Conservation (phyloP, 2,797 vertebrate species). For the Melanotaenia trifasciata region DNA sequence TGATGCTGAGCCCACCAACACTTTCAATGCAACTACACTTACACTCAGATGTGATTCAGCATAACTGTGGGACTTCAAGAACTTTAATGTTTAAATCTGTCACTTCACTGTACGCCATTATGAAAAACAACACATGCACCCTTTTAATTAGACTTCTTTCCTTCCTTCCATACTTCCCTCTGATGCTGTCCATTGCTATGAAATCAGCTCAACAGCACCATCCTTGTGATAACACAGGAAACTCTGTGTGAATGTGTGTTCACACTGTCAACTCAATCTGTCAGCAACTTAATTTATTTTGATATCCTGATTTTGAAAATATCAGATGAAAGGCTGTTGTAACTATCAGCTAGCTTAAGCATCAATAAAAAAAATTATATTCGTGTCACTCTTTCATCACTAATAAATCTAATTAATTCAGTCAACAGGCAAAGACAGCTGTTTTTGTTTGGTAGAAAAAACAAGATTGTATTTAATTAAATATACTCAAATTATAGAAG, state of each 20-base stretch:
- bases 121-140: not conserved
- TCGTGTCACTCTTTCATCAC: constrained; percentile 26
- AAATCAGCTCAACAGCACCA: constrained; percentile 26
- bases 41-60: constrained; percentile 23
- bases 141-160: not conserved
- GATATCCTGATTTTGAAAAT: constrained; percentile 46
- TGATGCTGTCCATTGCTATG: not conserved
- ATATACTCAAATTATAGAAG: too few species aligned
- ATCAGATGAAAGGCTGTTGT: constrained; percentile 48
- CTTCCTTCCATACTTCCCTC: not conserved
- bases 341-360: constrained; percentile 8
- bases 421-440: too few species aligned
- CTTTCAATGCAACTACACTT: constrained; percentile 1
- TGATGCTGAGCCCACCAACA: constrained; percentile 13
- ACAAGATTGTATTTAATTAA: too few species aligned
- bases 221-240: constrained; percentile 33
- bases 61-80: constrained; percentile 34
- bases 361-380: constrained; percentile 49
- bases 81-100: not conserved
- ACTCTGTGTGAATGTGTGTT: constrained; percentile 11
- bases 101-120: not conserved
- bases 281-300: constrained; percentile 41
- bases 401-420: constrained; percentile 36
- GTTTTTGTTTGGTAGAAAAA: too few species aligned
- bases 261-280: constrained; percentile 2